Conservation (phyloP, 2,888 invertebrate species). For the Cheilosia impressa region DNA sequence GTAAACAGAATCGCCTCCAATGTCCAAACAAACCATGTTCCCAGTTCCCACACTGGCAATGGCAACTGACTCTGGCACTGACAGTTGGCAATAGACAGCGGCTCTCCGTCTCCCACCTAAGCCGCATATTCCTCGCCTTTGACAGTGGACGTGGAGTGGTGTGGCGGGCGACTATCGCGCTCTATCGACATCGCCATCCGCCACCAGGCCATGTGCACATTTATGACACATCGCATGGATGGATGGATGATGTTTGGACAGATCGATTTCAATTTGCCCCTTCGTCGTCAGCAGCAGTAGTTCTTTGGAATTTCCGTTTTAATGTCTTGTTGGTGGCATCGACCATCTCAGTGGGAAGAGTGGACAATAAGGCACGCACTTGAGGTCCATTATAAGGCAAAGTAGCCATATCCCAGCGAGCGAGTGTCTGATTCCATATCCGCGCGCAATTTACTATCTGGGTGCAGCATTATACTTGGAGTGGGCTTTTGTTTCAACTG, state of each 20-base stretch:
- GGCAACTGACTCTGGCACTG: too few relatives aligned
- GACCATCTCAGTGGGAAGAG: conserved; percentile 22
- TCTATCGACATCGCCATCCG: neutral
- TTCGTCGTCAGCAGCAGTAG: neutral
- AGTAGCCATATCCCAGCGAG: conserved; percentile 9
- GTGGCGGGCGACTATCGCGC: neutral
- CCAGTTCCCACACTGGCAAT: conserved; percentile 43
- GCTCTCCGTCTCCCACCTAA: neutral
- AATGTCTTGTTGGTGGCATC: neutral
- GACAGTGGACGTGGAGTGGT: conserved; percentile 3
- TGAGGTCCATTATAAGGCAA: conserved; percentile 47
- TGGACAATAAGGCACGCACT: conserved; percentile 58
- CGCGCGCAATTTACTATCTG: conserved; percentile 31
- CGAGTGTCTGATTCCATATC: conserved; percentile 50
- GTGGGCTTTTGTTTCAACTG: conserved; percentile 22
- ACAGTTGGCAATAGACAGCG: neutral
- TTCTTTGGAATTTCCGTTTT: conserved; percentile 30
- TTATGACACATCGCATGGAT: conserved; percentile 39
- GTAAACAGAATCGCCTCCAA: conserved; percentile 45
- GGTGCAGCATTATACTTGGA: conserved; percentile 6
- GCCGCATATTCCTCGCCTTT: conserved; percentile 20
- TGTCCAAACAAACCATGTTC: conserved; percentile 37
- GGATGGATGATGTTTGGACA: conserved; percentile 46
- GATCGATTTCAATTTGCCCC: conserved; percentile 56
- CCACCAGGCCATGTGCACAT: conserved; percentile 9